phyloP scores from a whole-genome alignment of 1,140 invertebrate genomes.

The Oryctes rhinoceros region DNA sequence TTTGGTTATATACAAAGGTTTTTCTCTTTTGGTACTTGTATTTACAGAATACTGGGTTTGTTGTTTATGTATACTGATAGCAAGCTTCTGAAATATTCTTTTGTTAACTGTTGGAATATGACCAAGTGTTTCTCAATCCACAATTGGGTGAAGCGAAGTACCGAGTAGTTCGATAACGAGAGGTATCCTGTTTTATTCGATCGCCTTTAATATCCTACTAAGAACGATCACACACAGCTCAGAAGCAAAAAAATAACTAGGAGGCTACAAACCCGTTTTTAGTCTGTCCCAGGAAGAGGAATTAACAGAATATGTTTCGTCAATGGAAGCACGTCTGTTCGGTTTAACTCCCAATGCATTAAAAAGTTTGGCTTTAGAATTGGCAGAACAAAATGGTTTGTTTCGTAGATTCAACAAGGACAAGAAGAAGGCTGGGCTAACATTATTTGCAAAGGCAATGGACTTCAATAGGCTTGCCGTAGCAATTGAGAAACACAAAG shows the following conservation, averaged over 20 bases:
- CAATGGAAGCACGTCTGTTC: slow-evolving; percentile 48
- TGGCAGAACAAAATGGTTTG: slow-evolving; percentile 52
- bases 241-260: slow-evolving; percentile 40
- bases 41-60: too few species aligned
- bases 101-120: too few species aligned
- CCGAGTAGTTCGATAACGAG: too few species aligned
- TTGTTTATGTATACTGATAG: too few species aligned
- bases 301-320: slow-evolving; percentile 45
- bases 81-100: too few species aligned
- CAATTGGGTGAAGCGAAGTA: too few species aligned
- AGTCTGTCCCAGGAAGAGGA: slow-evolving; percentile 45
- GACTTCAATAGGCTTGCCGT: slow-evolving; percentile 56
- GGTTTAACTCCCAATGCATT: slow-evolving; percentile 50
- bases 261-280: slow-evolving; percentile 41
- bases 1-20: too few species aligned
- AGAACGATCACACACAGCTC: too few species aligned
- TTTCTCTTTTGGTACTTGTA: too few species aligned
- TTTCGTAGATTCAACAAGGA: slow-evolving; percentile 50
- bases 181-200: too few species aligned
- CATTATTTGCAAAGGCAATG: slow-evolving; percentile 51
- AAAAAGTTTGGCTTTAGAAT: slow-evolving; percentile 50
- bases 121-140: too few species aligned
- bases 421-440: slow-evolving; percentile 53
- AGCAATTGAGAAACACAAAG: slow-evolving; percentile 46
- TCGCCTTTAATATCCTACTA: too few species aligned